Conservation (phyloP, 1,140 invertebrate species). For the Campoletis sonorensis region DNA sequence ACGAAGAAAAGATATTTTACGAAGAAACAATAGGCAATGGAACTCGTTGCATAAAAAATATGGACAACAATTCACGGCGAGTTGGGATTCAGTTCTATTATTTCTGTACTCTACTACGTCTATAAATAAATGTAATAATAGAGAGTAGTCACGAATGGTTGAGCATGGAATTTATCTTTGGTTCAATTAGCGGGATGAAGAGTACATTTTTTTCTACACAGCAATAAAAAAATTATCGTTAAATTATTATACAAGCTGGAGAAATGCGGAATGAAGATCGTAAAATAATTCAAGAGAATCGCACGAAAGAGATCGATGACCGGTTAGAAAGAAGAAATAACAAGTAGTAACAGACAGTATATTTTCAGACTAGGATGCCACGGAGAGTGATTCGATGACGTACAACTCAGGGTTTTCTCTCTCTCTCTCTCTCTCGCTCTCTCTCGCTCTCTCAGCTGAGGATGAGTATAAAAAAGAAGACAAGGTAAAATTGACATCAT, state of each 20-base stretch:
- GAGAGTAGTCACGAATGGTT: not conserved
- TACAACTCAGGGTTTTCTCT: not conserved
- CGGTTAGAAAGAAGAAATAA: not conserved
- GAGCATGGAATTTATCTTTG: too few species aligned
- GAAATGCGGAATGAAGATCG: not conserved
- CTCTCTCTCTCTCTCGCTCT: not conserved
- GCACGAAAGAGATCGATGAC: not conserved
- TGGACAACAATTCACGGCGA: too few species aligned
- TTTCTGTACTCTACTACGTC: too few species aligned
- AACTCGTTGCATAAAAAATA: too few species aligned
- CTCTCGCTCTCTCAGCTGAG: not conserved
- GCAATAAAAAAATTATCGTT: not conserved
- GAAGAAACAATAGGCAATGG: too few species aligned
- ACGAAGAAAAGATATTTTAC: too few species aligned
- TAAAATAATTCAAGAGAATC: not conserved
- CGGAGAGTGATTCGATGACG: not conserved
- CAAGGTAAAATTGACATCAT: not conserved
- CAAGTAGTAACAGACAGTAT: not conserved
- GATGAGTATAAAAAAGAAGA: not conserved
- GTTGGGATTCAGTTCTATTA: too few species aligned
- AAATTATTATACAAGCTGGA: not conserved
- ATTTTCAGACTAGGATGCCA: constrained; percentile 1
- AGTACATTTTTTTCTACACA: too few species aligned
- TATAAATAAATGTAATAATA: too few species aligned
- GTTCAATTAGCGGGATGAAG: too few species aligned